Percentiles rank a stretch among this genome's conserved stretches.
Conservation (phyloP, 1,140 invertebrate genomes). For the Camponotus pennsylvanicus region DNA sequence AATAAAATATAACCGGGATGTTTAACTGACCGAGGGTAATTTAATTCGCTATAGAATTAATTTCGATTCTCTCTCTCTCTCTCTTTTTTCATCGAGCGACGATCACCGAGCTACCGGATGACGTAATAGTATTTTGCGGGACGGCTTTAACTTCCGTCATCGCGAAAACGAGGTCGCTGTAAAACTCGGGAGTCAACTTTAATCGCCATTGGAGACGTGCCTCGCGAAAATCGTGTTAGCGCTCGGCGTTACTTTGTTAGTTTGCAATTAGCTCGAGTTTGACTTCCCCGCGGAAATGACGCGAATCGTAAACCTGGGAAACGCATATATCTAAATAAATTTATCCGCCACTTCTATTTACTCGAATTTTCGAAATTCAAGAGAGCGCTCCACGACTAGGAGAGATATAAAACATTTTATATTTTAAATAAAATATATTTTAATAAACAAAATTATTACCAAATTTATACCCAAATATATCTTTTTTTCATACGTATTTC, state of each 20-base stretch:
- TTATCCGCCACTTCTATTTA: background rate
- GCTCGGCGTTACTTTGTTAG: conserved; percentile 40
- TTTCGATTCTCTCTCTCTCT: conserved; percentile 28
- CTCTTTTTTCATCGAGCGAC: background rate
- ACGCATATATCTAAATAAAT: background rate
- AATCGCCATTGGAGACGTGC: conserved; percentile 36
- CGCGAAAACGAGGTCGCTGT: conserved; percentile 22
- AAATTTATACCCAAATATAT: no score
- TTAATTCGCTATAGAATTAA: conserved; percentile 59
- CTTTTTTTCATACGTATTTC: no score
- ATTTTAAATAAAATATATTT: background rate
- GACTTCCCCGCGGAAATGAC: conserved; percentile 6
- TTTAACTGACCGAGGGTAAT: conserved; percentile 58
- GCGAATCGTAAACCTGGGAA: conserved; percentile 22
- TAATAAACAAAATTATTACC: no score
- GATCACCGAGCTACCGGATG: background rate
- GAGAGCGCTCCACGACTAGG: background rate
- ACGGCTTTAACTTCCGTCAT: conserved; percentile 10
- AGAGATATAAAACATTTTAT: background rate
- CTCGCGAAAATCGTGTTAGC: conserved; percentile 40
- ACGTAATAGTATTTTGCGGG: conserved; percentile 46
- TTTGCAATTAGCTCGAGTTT: conserved; percentile 54
- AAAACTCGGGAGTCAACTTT: conserved; percentile 44
- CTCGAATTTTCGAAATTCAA: background rate
- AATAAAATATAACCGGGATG: conserved; percentile 53